Conservation (phyloP, 2,797 vertebrate genomes). For the Trematomus bernacchii region DNA sequence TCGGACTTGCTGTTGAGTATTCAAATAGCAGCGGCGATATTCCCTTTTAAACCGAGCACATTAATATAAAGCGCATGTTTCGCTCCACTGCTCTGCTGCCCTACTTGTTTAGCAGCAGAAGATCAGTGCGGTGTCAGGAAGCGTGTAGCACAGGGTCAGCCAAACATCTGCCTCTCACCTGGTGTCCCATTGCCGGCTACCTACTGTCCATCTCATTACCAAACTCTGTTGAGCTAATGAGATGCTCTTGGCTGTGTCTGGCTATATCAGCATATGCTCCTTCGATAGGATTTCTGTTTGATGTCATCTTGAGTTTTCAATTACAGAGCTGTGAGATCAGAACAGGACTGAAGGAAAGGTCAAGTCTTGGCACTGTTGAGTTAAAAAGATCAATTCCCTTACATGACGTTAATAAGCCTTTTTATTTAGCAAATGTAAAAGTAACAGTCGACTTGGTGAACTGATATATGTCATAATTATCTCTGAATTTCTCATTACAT, state of each 20-base stretch:
- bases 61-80: constrained; percentile 50
- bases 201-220: constrained; percentile 42
- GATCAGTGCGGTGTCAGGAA: constrained; percentile 57
- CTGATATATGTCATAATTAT: neutral
- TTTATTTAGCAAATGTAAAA: neutral
- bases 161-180: constrained; percentile 77
- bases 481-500: neutral
- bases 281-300: constrained; percentile 59
- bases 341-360: constrained; percentile 34
- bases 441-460: neutral
- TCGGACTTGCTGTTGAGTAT: constrained; percentile 37
- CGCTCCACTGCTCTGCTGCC: constrained; percentile 47
- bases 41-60: constrained; percentile 40
- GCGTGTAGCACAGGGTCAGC: constrained; percentile 60
- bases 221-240: constrained; percentile 72
- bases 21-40: constrained; percentile 40
- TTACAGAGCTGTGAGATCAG: constrained; percentile 50
- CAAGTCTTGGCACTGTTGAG: constrained; percentile 4
- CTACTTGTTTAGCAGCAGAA: constrained; percentile 58
- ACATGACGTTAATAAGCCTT: neutral
- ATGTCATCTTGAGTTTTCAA: constrained; percentile 63
- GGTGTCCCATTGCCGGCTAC: constrained; percentile 62
- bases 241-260: constrained; percentile 67
- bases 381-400: too few relatives aligned
- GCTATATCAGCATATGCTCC: constrained; percentile 63